phyloP scores from a whole-genome alignment of 1,140 invertebrate genomes.

The Meteorus sp. region DNA sequence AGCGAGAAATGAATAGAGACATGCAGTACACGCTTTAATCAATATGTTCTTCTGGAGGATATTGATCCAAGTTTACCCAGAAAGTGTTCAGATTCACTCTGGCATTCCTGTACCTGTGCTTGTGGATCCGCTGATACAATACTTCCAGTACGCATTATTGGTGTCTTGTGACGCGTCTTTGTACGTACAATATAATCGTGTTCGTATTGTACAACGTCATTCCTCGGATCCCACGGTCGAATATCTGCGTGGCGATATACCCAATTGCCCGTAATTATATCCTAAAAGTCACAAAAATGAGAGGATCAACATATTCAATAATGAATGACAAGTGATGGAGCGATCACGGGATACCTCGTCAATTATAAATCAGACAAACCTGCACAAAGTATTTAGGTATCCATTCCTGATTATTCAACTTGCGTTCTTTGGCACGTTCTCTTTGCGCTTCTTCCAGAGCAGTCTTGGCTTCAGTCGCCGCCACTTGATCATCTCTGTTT shows the following conservation, averaged over 20 bases:
- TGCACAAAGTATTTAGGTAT: conserved; percentile 72
- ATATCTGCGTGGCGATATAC: conserved; percentile 75
- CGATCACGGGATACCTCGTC: too few species aligned
- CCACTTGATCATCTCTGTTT: conserved; percentile 71
- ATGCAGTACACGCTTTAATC: not conserved
- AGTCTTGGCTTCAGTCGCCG: conserved; percentile 89
- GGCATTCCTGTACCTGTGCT: conserved; percentile 47
- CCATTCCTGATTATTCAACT: conserved; percentile 66
- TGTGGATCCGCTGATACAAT: conserved; percentile 65
- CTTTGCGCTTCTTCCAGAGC: conserved; percentile 85
- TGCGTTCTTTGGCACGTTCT: conserved; percentile 68
- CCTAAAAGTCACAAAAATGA: conserved; percentile 44
- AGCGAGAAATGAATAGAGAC: not conserved
- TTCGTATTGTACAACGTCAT: conserved; percentile 83
- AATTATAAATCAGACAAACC: conserved; percentile 48
- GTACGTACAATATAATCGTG: conserved; percentile 71
- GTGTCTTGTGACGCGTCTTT: conserved; percentile 72
- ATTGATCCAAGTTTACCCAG: conserved; percentile 13
- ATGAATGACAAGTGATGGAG: not conserved
- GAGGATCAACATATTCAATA: conserved; percentile 2
- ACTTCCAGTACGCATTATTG: conserved; percentile 67
- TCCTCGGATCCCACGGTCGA: conserved; percentile 80
- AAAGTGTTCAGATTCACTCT: conserved; percentile 14
- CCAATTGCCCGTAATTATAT: conserved; percentile 70
- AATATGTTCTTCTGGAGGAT: not conserved